A percentile compares a stretch with the other conserved stretches of the same genome.
Conservation (phyloP, 1,140 invertebrate species). For the Drosophila pallidifrons region DNA sequence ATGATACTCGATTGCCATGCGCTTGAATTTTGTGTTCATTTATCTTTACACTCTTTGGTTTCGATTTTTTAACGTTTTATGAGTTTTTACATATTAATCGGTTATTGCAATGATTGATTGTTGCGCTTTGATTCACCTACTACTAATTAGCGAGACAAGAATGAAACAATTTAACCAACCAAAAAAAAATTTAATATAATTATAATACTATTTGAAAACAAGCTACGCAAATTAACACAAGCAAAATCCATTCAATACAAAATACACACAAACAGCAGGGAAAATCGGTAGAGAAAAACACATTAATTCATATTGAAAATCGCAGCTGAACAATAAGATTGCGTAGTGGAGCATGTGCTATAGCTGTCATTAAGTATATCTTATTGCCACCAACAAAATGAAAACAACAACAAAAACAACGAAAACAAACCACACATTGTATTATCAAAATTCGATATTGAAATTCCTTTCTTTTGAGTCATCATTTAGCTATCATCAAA, state of each 20-base stretch:
- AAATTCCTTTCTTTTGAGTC: not conserved
- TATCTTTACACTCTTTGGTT: conserved; percentile 30
- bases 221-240: conserved; percentile 16
- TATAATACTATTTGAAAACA: conserved; percentile 20
- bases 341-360: conserved; percentile 51
- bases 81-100: conserved; percentile 24
- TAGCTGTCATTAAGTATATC: conserved; percentile 40
- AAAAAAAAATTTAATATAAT: conserved; percentile 10
- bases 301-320: conserved; percentile 6
- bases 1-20: conserved; percentile 77
- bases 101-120: conserved; percentile 72
- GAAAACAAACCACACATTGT: conserved; percentile 1
- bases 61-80: conserved; percentile 39
- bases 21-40: conserved; percentile 54
- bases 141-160: conserved; percentile 70
- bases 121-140: conserved; percentile 79
- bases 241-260: conserved; percentile 3
- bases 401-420: conserved; percentile 17
- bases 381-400: conserved; percentile 21
- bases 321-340: conserved; percentile 25
- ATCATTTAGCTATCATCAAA: conserved; percentile 34
- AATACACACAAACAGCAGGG: conserved; percentile 8
- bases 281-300: conserved; percentile 2
- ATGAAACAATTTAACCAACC: conserved; percentile 49
- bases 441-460: not conserved